Base-by-base conservation (phyloP, 2,888 invertebrate genomes). In the Brenthis hecate region DNA sequence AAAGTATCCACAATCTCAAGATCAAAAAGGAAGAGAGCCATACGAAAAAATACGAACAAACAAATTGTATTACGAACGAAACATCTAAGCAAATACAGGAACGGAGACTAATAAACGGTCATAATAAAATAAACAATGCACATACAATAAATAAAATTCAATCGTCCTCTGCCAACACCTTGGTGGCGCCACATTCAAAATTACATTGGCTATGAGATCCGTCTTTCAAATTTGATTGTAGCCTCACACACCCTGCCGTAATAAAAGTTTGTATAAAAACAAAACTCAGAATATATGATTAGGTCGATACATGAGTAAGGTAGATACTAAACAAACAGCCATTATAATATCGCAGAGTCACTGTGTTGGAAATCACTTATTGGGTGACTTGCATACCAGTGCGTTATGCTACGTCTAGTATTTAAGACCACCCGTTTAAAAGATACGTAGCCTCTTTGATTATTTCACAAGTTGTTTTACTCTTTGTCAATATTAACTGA, bases 241-340 rank as follows among this genome's bases (percentile, higher is more conserved):
- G 83, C 89, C 84, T 89, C 88, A 89, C 88, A 91, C 91, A 91
- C 92, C 91, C 91, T 90, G 91, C 90, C 88, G 89, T 91, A 92
- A 92, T 91, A 90, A 91, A 91, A 91, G 84, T 82, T 84, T 81
- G 79, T 88, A 91, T 88, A 91, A 92, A 92, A 92, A 92, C 91
- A 92, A 92, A 92, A 91, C 91, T 89, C 88, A 87, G 91, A 90
- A 92, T 92, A 91, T 90, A 92, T 91, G 92, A 92, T 92, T 92
- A 92, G 91, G 84, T 84, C 85, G 91, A 92, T 92, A 92, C 92
- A 92, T 87, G 91, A 86, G 91, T 90, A 89, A 92, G 92, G 92
- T 91, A 91, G 91, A 91, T 84, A 86, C 91, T 91, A 92, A 92
- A 92, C 92, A 92, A 92, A 92, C 92, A 92, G 85, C 88, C 82